Evolutionary conservation across 1,140 invertebrate species (phyloP), one percentile per base, ranked within the genome.

Genomic region (Heliconius hermathena): DNA sequence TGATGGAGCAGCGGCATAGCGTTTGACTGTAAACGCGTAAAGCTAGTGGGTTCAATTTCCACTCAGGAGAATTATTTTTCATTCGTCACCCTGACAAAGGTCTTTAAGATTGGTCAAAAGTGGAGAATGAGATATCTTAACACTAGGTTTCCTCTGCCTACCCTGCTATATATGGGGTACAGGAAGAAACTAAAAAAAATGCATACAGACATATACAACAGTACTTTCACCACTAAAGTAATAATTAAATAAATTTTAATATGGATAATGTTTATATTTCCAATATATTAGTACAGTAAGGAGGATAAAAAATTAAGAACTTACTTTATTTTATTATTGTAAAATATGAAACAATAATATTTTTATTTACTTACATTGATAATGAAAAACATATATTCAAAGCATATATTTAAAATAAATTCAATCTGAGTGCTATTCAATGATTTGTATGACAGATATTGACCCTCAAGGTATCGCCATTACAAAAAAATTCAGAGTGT

Each of bases 401-500:
- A 60, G 8, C 3, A 22, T 22, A 60, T 60, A 60, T 60, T n/a
- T 22, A n/a, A 22, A 60, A 22, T 20, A n/a, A 60, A 20, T 52
- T 20, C 18, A 60, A 60, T 60, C 2, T n/a, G n/a, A 66, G 26
- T 66, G 11, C 26, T 66, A 26, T 29, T 26, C 11, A 26, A 66
- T 66, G 9, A 13, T 66, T 66, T 26, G 22, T 29, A 66, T 66
- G 60, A 66, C 60, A 66, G 60, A 66, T 66, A 29, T 29, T 66
- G 11, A 4, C 3, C 22, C 13, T 29, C 11, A 11, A 66, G 26
- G 87, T 89, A 82, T 90, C 84, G 87, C 89, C 87, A 86, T 82
- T 54, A 78, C 33, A 66, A 82, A 88, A 88, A 86, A 84, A 73
- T 33, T 36, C 36, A 54, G 66, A 75, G 83, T 86, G 74, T 84